phyloP scores from a whole-genome alignment of 2,113 vertebrate species.

The Thamnaconus septentrionalis region DNA sequence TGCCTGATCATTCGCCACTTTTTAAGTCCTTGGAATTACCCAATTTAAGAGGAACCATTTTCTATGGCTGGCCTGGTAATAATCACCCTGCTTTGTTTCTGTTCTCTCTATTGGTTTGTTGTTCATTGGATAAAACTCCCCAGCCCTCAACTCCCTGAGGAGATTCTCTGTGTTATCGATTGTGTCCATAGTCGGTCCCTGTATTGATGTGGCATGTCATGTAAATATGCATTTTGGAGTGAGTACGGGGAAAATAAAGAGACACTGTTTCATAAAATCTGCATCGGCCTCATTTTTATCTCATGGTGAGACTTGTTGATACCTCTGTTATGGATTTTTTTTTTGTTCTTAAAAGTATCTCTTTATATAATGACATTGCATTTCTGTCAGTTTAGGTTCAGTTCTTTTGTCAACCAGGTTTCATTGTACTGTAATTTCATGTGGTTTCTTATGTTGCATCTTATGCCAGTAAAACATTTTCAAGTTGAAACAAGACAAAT shows the following conservation, averaged over 20 bases:
- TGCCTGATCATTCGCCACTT: slow-evolving; percentile 44
- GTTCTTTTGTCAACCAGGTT: too few species aligned
- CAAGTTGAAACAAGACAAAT: neutral
- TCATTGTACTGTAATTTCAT: too few species aligned
- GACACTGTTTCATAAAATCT: slow-evolving; percentile 77
- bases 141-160: slow-evolving; percentile 51
- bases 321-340: too few species aligned
- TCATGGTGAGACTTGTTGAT: neutral
- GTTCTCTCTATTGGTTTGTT: slow-evolving; percentile 53
- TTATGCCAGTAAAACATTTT: too few species aligned
- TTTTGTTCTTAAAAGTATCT: too few species aligned
- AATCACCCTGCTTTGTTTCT: slow-evolving; percentile 51
- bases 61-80: slow-evolving; percentile 55
- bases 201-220: slow-evolving; percentile 85
- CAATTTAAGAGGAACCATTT: slow-evolving; percentile 48
- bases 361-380: too few species aligned
- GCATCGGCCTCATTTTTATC: slow-evolving; percentile 29
- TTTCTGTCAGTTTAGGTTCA: too few species aligned
- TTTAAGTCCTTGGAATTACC: slow-evolving; percentile 54
- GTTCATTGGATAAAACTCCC: slow-evolving; percentile 39
- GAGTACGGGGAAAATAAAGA: slow-evolving; percentile 80
- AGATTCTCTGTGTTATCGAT: slow-evolving; percentile 72
- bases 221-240: slow-evolving; percentile 84
- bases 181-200: slow-evolving; percentile 77
- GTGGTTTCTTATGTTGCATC: too few species aligned